These are phyloP conservation scores for Pheosia gnoma DNA, from an alignment of 2,888 invertebrate species.

Conservation along the genomic window DNA sequence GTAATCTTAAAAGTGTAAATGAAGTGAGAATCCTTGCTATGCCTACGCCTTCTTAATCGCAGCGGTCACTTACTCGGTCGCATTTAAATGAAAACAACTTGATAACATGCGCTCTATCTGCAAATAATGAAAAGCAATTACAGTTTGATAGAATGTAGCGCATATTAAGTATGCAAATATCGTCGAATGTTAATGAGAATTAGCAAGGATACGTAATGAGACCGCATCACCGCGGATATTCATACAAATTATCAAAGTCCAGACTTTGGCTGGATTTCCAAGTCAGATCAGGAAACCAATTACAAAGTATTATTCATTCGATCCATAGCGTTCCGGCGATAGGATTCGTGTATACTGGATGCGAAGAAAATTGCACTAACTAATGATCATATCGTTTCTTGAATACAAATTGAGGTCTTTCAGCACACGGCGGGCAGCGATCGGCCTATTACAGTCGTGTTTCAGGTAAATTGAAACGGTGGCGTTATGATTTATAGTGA, in stretches of 20 bases:
- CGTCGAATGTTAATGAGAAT: slow-evolving; percentile 47
- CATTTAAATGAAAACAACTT: slow-evolving; percentile 51
- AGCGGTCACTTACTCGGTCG: slow-evolving; percentile 52
- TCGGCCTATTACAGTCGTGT: slow-evolving; percentile 70
- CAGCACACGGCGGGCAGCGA: slow-evolving; percentile 63
- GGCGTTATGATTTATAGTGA: slow-evolving; percentile 78
- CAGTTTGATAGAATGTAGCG: slow-evolving; percentile 43
- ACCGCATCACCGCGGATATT: slow-evolving; percentile 51
- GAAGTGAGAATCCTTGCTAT: slow-evolving; percentile 59
- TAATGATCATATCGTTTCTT: slow-evolving; percentile 79
- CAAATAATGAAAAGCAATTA: slow-evolving; percentile 43
- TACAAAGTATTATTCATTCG: slow-evolving; percentile 73
- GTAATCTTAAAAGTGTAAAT: slow-evolving; percentile 62
- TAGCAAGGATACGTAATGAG: slow-evolving; percentile 52
- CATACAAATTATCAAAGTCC: slow-evolving; percentile 59
- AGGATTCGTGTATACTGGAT: slow-evolving; percentile 67
- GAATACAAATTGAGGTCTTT: slow-evolving; percentile 81
- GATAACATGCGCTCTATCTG: slow-evolving; percentile 41
- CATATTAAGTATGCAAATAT: slow-evolving; percentile 57
- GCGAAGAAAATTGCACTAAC: slow-evolving; percentile 80
- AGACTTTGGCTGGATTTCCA: slow-evolving; percentile 57
- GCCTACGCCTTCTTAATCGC: slow-evolving; percentile 46
- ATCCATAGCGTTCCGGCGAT: slow-evolving; percentile 60
- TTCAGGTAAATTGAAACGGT: slow-evolving; percentile 79
- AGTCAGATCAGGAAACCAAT: slow-evolving; percentile 67